Base-by-base conservation (phyloP, 2,888 invertebrate species). In the Volucella inflata region DNA sequence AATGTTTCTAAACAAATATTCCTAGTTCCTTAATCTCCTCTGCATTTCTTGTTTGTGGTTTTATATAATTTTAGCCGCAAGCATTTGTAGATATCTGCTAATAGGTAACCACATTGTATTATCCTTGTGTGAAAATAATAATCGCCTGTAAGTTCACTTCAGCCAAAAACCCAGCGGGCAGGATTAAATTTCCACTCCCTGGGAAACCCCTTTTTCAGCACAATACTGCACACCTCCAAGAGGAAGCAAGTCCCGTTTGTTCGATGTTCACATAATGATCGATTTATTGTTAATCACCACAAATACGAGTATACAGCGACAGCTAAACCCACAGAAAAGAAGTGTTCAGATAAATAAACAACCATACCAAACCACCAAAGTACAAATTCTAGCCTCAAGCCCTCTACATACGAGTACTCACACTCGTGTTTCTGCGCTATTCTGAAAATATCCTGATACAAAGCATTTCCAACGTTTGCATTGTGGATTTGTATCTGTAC, bases 281-380 rank as follows among this genome's bases (percentile, higher is more conserved):
- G 85, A 85, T 85, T n/a, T 85, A 81, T 85, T 81, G 85, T 85
- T 85, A 85, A 85, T 85, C 85, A 85, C 85, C 77, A 81, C 85
- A 81, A 85, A 85, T 42, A 72, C 64, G 30, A 30, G 30, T 30
- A 30, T 30, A 30, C 30, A 30, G 30, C 30, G 76, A 30, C 11
- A 68, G 21, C 64, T 46, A 68, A 11, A 62, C 30, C 46, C 40
- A 60, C 53, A 38, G 16, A 51, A 50, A 80, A 65, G 71, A 72
- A 81, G 80, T 77, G 76, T 72, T 81, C 75, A 72, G 81, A 85
- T 81, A 85, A 85, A 81, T 81, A 85, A 85, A 85, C 81, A 80
- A 72, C 65, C 59, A 75, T 30, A 75, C 65, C 65, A 59, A 70
- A 62, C 64, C 64, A 71, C 16, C 57, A 36, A 36, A 71, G 30